phyloP scores from a whole-genome alignment of 2,113 vertebrate species.

The Aldabrachelys gigantea region DNA sequence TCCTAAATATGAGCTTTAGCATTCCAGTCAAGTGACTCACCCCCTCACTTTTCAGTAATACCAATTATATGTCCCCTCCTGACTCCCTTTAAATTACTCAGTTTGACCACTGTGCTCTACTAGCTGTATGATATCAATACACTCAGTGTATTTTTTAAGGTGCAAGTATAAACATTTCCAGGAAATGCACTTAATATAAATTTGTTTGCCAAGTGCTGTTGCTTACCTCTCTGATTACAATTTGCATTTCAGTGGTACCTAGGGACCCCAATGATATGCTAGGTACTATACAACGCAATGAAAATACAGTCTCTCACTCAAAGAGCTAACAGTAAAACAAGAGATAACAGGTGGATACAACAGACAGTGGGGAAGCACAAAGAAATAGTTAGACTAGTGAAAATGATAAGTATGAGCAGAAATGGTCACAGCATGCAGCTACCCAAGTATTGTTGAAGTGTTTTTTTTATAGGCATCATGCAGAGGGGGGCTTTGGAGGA shows the following conservation, averaged over 20 bases:
- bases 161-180: not conserved
- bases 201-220: not conserved
- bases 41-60: not conserved
- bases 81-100: not conserved
- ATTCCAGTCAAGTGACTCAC: not conserved
- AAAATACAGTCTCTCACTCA: not conserved
- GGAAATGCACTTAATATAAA: not conserved
- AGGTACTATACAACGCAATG: not conserved
- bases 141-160: not conserved
- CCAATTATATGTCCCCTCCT: rapidly evolving
- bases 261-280: not conserved
- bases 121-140: rapidly evolving
- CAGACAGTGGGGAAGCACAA: not conserved
- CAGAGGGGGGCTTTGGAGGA: not conserved
- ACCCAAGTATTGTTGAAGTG: not conserved
- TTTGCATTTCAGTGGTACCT: not conserved
- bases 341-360: not conserved
- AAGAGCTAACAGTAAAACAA: not conserved
- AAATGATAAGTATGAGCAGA: too few relatives aligned
- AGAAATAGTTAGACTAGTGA: not conserved
- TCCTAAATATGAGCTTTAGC: not conserved
- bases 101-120: rapidly evolving
- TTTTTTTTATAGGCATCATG: not conserved
- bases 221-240: not conserved
- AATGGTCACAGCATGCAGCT: not conserved